Percentiles rank a stretch among this genome's conserved stretches.
Conservation (phyloP, 37 sponge, comb jelly and placozoan genomes). For the Tethya wilhelma region DNA sequence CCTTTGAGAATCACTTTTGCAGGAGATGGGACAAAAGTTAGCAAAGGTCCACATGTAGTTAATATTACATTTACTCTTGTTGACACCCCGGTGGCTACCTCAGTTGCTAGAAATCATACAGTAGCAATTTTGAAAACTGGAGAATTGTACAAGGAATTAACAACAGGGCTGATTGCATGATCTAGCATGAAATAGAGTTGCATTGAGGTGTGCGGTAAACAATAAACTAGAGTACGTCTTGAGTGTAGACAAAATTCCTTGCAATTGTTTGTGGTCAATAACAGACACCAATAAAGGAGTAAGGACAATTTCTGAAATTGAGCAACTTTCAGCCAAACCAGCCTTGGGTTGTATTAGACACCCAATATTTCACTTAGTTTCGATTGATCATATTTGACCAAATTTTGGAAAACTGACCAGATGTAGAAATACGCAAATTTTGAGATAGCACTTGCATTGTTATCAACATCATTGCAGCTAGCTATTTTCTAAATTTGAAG, state of each 20-base stretch:
- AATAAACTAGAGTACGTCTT: conserved; percentile 10
- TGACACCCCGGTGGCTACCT: not conserved
- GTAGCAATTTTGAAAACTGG: conserved; percentile 14
- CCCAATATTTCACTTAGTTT: not conserved
- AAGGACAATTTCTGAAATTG: conserved; percentile 32
- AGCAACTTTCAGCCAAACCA: not conserved
- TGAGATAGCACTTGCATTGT: too few species aligned
- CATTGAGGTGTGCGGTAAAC: not conserved
- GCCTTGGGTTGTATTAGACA: not conserved
- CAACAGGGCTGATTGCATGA: not conserved
- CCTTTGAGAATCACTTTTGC: conserved; percentile 6
- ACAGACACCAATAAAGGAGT: conserved; percentile 9
- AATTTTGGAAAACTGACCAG: too few species aligned
- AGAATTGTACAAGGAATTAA: not conserved
- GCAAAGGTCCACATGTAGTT: conserved; percentile 2
- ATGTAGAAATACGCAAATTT: too few species aligned
- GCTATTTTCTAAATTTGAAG: too few species aligned
- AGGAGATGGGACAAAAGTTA: conserved; percentile 26
- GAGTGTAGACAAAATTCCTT: conserved; percentile 26
- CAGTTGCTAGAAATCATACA: conserved; percentile 17
- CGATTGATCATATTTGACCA: not conserved
- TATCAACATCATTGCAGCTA: too few species aligned
- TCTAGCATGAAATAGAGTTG: not conserved
- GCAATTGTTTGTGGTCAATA: conserved; percentile 23
- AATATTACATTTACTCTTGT: conserved; percentile 25